Percentiles rank a stretch among this genome's conserved stretches.
phyloP scores from a whole-genome alignment of 2,113 vertebrate species.

The Ailuropoda melanoleuca region DNA sequence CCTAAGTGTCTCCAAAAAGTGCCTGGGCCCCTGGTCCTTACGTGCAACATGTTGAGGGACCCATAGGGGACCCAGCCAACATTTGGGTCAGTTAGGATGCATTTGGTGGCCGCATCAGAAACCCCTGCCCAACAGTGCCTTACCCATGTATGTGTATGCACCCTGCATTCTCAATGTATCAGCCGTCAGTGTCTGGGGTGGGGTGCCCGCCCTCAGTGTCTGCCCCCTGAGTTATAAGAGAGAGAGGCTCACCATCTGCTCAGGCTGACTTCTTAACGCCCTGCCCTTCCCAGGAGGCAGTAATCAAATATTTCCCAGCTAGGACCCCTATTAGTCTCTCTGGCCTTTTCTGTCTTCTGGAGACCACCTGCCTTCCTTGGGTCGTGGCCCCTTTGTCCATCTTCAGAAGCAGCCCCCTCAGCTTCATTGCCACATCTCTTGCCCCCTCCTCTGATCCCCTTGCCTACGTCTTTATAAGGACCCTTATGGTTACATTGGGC shows the following conservation, averaged over 20 bases:
- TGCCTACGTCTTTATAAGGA: neutral
- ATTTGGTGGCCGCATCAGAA: neutral
- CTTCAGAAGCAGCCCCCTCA: neutral
- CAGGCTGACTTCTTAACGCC: neutral
- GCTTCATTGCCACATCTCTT: neutral
- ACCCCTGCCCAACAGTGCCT: neutral
- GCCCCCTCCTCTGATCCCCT: neutral
- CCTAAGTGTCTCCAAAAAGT: neutral
- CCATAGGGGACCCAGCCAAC: neutral
- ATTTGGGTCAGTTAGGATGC: neutral
- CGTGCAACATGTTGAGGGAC: neutral
- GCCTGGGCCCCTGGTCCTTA: neutral
- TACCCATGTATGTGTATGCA: neutral
- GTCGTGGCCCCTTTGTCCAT: neutral
- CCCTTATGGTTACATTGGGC: neutral
- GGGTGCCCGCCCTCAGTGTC: accelerated
- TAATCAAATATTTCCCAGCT: neutral
- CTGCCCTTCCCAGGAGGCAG: neutral
- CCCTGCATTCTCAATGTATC: neutral
- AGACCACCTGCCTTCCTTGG: neutral
- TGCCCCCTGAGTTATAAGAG: accelerated
- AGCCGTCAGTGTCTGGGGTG: neutral
- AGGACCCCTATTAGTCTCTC: neutral
- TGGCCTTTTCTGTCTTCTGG: neutral
- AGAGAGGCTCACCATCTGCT: neutral